Evolutionary conservation across 2,113 vertebrate species (phyloP), one percentile per base, ranked within the genome.

Genomic region (Nycticebus coucang): DNA sequence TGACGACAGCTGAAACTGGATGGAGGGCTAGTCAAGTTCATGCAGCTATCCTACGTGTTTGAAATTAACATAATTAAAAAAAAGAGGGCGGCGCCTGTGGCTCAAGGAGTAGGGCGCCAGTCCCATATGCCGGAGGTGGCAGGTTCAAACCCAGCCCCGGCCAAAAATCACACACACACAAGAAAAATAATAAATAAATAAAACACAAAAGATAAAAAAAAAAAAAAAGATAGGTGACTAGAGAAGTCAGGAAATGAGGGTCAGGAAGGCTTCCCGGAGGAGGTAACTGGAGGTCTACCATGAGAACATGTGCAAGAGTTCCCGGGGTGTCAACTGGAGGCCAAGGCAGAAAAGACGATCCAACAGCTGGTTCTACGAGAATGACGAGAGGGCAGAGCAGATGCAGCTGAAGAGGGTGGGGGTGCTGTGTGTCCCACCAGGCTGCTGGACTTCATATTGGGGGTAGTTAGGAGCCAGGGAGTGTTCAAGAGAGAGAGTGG

Each of bases 361-460:
- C 55, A 22, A 7, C 9, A 86, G n/a, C 41, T 24, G 5, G 1
- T 4, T 26, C 24, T 28, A 5, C 0, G 0, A 28, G 35, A 66
- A 21, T 18, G 19, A 21, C 5, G 26, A 13, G 71, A 77, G 45
- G 59, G 37, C 59, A 64, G 35, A 4, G 12, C 41, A 50, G 6
- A 18, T 35, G 59, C 4, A 60, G 41, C 35, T 1, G 19, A 21
- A 11, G 28, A 24, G 4, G 4, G 53, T 5, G 10, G 4, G 4
- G 26, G 1, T 24, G 12, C 50, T 28, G 1, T 62, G 68, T 87
- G 57, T 24, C 35, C 55, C 14, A 26, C 26, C 33, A 59, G 50
- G 68, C 26, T 50, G 9, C 24, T 7, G 15, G 22, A 11, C 68
- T 92, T 62, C 55, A 45, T 62, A 45, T 41, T 21, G 0, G 2